A percentile compares a stretch with the other conserved stretches of the same genome.
These are phyloP conservation scores for Chloroceryle amazona DNA, from an alignment of 2,797 vertebrate species.

Conservation along the genomic window DNA sequence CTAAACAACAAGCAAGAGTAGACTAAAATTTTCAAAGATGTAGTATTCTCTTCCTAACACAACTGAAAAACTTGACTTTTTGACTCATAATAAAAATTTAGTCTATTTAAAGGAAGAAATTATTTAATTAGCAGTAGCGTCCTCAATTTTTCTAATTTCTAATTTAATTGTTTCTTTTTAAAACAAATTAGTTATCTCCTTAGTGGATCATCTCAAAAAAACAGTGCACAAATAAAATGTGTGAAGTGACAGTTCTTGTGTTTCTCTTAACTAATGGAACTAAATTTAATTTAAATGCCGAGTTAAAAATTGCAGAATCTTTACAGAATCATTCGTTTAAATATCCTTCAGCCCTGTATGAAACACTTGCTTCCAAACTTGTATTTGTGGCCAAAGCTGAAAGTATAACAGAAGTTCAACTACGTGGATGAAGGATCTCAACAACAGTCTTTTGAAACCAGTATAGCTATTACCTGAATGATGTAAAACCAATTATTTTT, in stretches of 20 bases:
- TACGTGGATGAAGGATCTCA: background rate
- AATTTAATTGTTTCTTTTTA: background rate
- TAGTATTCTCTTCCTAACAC: background rate
- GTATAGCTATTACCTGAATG: background rate
- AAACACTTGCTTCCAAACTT: background rate
- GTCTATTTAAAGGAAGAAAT: background rate
- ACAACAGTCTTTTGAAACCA: background rate
- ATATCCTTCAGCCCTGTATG: background rate
- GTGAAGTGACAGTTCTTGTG: no score
- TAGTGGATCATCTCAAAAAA: background rate
- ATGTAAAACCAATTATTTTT: no score
- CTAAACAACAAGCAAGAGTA: background rate
- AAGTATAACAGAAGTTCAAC: background rate
- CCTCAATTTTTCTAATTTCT: background rate
- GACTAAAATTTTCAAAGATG: background rate
- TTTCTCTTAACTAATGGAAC: background rate
- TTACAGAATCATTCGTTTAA: background rate
- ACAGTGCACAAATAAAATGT: background rate
- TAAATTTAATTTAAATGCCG: background rate
- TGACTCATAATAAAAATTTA: background rate
- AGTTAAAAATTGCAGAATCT: fast-evolving
- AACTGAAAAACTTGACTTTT: background rate
- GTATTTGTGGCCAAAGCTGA: background rate
- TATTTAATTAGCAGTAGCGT: background rate
- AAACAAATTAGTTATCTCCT: background rate